These are phyloP conservation scores for Pteria penguin DNA, from an alignment of 2,888 invertebrate species.

Conservation along the genomic window DNA sequence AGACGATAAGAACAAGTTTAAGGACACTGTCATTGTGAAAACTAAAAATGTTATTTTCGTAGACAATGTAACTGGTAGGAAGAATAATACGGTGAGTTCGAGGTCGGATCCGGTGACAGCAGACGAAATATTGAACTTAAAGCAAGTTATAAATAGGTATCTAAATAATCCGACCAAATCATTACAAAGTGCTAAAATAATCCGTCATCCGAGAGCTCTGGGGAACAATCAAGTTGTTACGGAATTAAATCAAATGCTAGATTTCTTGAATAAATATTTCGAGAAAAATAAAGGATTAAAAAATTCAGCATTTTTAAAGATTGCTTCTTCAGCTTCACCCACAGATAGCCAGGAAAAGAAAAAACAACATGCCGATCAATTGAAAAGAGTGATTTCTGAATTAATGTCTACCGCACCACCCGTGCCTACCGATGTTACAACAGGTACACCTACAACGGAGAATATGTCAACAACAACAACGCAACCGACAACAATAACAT, in stretches of 20 bases:
- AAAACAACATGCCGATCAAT: neutral
- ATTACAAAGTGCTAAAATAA: neutral
- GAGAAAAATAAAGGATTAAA: slow-evolving; percentile 3
- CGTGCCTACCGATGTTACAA: neutral
- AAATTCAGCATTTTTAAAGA: neutral
- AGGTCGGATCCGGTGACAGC: neutral
- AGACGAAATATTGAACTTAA: neutral
- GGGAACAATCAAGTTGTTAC: neutral
- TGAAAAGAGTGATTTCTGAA: neutral
- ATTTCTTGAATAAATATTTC: slow-evolving; percentile 7
- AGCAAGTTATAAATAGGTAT: neutral
- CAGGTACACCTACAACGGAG: neutral
- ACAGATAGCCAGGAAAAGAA: neutral
- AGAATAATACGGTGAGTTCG: neutral
- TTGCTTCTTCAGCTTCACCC: neutral
- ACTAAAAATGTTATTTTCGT: neutral
- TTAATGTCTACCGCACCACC: neutral
- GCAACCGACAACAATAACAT: neutral
- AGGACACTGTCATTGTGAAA: neutral
- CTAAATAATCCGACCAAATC: neutral
- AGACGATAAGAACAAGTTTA: neutral
- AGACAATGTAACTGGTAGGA: neutral
- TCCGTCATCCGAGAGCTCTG: neutral
- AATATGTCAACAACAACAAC: neutral
- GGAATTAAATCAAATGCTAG: slow-evolving; percentile 4